Conservation (phyloP, 2,113 vertebrate species). For the Lycocorax pyrrhopterus region DNA sequence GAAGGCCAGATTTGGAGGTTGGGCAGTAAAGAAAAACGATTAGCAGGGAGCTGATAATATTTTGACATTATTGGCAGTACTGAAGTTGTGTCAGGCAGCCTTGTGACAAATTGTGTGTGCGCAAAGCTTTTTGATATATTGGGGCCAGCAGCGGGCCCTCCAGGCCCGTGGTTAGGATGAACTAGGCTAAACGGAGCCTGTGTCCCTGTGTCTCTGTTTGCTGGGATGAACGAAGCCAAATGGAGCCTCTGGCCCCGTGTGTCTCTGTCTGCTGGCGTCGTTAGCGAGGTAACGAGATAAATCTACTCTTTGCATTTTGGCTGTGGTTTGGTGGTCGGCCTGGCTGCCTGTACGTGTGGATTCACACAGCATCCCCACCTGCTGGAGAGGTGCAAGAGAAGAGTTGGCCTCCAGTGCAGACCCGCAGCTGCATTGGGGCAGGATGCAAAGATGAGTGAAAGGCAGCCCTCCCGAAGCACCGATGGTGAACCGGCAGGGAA, state of each 20-base stretch:
- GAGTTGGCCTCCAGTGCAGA: neutral
- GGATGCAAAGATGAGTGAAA: neutral
- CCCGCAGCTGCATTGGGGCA: neutral
- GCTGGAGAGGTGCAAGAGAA: neutral
- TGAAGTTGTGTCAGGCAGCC: neutral
- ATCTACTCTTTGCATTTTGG: fast-evolving
- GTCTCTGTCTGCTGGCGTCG: fast-evolving
- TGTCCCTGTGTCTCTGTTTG: neutral
- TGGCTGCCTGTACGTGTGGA: fast-evolving
- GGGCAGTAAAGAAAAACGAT: neutral
- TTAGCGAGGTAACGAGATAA: neutral
- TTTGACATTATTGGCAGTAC: neutral
- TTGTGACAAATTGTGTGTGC: neutral
- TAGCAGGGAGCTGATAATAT: neutral
- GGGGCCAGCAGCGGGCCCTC: neutral
- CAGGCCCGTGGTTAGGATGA: neutral
- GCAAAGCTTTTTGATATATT: neutral
- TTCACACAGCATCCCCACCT: neutral
- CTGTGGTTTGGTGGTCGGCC: fast-evolving
- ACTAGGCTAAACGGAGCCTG: fast-evolving
- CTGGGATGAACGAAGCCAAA: neutral
- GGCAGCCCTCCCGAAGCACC: neutral
- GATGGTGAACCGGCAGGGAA: neutral
- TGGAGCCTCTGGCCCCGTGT: fast-evolving
- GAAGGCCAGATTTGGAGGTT: neutral